phyloP scores from a whole-genome alignment of 2,113 vertebrate species.

The Macrotis lagotis region DNA sequence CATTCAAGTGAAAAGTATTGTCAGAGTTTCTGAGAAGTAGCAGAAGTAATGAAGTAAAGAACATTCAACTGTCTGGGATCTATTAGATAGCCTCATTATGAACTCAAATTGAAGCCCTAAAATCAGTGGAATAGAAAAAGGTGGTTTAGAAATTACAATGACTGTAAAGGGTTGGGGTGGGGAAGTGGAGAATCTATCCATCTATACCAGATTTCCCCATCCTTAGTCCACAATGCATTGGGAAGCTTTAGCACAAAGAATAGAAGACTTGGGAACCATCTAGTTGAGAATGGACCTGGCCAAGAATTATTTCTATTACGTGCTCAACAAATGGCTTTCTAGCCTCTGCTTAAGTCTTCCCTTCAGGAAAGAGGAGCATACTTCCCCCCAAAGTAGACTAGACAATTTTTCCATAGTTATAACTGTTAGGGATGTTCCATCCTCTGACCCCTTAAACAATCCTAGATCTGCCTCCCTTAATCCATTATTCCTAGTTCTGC shows the following conservation, averaged over 20 bases:
- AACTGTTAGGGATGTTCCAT: neutral
- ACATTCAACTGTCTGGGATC: neutral
- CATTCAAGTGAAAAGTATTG: constrained; percentile 6
- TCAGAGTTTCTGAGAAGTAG: neutral
- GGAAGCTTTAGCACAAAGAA: neutral
- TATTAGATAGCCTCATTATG: neutral
- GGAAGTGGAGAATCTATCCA: neutral
- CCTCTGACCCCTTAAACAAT: neutral
- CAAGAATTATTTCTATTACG: neutral
- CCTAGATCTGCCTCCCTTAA: neutral
- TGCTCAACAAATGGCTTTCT: neutral
- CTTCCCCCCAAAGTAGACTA: neutral
- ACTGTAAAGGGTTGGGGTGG: no score
- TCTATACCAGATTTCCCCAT: neutral
- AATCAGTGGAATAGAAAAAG: neutral
- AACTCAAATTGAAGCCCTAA: neutral
- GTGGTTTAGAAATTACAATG: neutral
- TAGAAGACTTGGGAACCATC: neutral
- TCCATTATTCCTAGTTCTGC: neutral
- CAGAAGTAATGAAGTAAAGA: neutral
- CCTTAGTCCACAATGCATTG: neutral
- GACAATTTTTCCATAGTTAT: neutral
- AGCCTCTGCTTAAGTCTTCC: neutral
- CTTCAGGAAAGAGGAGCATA: neutral
- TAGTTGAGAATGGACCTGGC: neutral